Percentiles rank a stretch among this genome's conserved stretches.
These are phyloP conservation scores for Aphelocoma californica DNA, from an alignment of 2,797 vertebrate species.

Conservation along the genomic window DNA sequence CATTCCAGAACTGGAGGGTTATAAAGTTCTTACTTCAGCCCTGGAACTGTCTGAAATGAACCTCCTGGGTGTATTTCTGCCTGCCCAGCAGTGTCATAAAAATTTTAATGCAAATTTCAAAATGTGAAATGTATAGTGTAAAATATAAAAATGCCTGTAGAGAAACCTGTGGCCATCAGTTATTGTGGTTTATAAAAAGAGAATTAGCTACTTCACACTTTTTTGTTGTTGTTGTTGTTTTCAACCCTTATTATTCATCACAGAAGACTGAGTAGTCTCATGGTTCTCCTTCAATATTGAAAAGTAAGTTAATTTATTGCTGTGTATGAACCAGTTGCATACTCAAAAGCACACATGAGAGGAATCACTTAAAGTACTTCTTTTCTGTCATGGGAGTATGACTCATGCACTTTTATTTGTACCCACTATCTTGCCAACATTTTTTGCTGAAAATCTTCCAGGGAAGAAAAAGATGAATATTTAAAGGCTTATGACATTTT, in stretches of 20 bases:
- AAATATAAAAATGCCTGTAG: neutral
- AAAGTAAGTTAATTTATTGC: neutral
- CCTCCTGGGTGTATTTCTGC: neutral
- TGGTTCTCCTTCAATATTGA: neutral
- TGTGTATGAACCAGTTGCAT: neutral
- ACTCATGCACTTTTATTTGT: slow-evolving; percentile 7
- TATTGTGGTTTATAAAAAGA: neutral
- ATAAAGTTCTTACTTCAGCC: neutral
- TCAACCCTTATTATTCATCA: neutral
- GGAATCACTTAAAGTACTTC: neutral
- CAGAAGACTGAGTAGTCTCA: neutral
- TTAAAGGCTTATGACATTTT: neutral
- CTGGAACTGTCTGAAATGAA: neutral
- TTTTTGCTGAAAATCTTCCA: neutral
- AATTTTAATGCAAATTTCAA: neutral
- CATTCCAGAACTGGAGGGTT: neutral
- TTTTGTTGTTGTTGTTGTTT: neutral
- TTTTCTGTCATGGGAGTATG: neutral
- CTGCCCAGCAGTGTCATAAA: neutral
- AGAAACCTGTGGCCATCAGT: neutral
- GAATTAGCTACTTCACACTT: neutral
- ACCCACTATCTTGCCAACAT: neutral
- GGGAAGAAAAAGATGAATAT: neutral
- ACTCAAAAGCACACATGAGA: neutral
- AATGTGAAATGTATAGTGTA: neutral